Base-by-base conservation (phyloP, 2,888 invertebrate species). In the Platypus cylindrus region DNA sequence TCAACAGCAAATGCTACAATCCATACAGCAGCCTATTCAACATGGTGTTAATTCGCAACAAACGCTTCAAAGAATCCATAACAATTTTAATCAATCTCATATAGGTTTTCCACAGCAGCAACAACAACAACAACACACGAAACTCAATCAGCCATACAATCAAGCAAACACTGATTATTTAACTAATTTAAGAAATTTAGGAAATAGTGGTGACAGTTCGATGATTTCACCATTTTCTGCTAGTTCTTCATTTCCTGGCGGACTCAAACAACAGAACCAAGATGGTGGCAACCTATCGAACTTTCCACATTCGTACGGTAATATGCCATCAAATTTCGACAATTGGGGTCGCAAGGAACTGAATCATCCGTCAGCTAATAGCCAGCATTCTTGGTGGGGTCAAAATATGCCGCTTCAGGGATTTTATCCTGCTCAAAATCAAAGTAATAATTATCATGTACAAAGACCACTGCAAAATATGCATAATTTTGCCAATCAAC, bases 1-100 rank as follows among this genome's bases (percentile, higher is more conserved):
- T 27, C 45, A 40, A 26, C 11, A 11, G 8, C 1, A n/a, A n/a
- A n/a, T n/a, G n/a, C n/a, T n/a, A n/a, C n/a, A n/a, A n/a, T n/a
- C n/a, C n/a, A n/a, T n/a, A n/a, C n/a, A n/a, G n/a, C n/a, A n/a
- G n/a, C n/a, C n/a, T n/a, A n/a, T n/a, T n/a, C n/a, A n/a, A n/a
- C n/a, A n/a, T n/a, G n/a, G n/a, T n/a, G n/a, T n/a, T n/a, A n/a
- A n/a, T n/a, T n/a, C n/a, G n/a, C n/a, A n/a, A n/a, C n/a, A n/a
- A n/a, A n/a, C n/a, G n/a, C n/a, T n/a, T n/a, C n/a, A n/a, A n/a
- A n/a, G n/a, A n/a, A n/a, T n/a, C n/a, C n/a, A n/a, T n/a, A n/a
- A n/a, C n/a, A 43, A 47, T 14, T 53, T 50, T 39, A 52, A 49
- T 34, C 51, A 53, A 30, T 50, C 49, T 29, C 48, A 49, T 32